Conservation (phyloP, 2,888 invertebrate species). For the Lepetodrilus schrolli region DNA sequence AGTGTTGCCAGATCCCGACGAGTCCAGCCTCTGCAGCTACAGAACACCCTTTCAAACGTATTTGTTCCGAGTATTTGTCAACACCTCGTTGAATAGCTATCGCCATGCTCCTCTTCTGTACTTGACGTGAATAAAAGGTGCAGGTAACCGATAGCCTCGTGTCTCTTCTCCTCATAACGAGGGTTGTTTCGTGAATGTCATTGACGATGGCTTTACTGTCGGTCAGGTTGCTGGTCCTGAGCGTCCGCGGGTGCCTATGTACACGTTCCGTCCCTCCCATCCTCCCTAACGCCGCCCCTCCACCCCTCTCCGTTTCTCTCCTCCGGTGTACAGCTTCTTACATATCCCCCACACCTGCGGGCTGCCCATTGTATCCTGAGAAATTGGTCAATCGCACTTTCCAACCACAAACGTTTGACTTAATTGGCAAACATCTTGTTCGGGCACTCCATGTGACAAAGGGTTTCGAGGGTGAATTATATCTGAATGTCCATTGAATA, state of each 20-base stretch:
- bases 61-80: conserved; percentile 25
- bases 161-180: not conserved
- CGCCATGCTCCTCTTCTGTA: not conserved
- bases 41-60: conserved; percentile 17
- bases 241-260: not conserved
- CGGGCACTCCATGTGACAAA: too few relatives aligned
- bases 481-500: too few relatives aligned
- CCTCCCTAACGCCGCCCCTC: not conserved
- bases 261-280: not conserved
- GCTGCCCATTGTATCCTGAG: not conserved
- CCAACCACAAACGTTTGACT: not conserved
- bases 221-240: not conserved
- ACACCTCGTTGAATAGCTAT: conserved; percentile 11
- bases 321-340: too few relatives aligned
- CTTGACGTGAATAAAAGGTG: conserved; percentile 2
- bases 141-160: not conserved
- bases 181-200: not conserved
- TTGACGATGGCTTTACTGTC: not conserved
- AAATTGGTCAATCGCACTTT: not conserved
- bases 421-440: conserved; percentile 24
- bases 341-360: not conserved
- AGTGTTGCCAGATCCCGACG: conserved; percentile 12
- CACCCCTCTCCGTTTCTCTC: too few relatives aligned
- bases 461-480: too few relatives aligned
- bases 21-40: not conserved